Conservation (phyloP, 2,113 vertebrate species). For the Smithornis capensis region DNA sequence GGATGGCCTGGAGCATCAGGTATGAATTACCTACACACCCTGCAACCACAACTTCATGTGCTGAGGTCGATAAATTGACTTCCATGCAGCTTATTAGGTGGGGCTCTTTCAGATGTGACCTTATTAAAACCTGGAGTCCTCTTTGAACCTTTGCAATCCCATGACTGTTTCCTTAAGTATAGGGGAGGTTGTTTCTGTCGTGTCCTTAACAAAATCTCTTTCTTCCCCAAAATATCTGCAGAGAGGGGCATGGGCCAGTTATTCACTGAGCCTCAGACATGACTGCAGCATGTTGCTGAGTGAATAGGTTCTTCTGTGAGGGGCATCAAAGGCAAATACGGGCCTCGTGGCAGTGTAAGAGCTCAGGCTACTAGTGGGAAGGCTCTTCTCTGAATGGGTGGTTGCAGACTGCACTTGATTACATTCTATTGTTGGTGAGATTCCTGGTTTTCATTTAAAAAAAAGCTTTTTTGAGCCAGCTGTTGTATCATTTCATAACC, state of each 20-base stretch:
- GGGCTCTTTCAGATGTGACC: conserved; percentile 49
- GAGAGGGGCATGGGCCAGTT: background rate
- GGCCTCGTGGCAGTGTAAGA: background rate
- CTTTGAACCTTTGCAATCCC: background rate
- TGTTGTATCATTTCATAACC: conserved; percentile 10
- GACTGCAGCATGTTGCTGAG: background rate
- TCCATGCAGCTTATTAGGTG: conserved; percentile 47
- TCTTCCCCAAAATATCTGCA: background rate
- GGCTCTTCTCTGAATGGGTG: background rate
- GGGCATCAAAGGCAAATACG: background rate
- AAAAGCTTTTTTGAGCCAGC: background rate
- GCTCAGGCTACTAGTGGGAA: background rate
- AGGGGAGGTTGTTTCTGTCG: background rate
- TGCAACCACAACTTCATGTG: conserved; percentile 23
- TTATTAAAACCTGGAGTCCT: conserved; percentile 48
- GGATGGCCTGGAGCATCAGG: conserved; percentile 16
- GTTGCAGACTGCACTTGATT: background rate
- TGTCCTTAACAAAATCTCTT: conserved; percentile 4
- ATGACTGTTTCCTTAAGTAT: background rate
- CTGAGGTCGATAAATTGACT: conserved; percentile 48
- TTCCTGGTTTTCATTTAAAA: background rate
- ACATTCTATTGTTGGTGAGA: background rate
- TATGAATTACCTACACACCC: conserved; percentile 14
- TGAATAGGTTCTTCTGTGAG: background rate
- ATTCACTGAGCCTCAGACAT: background rate